Evolutionary conservation across 2,888 invertebrate genomes (phyloP), one percentile per base, ranked within the genome.

Genomic region (Nephrocerus scutellatus): DNA sequence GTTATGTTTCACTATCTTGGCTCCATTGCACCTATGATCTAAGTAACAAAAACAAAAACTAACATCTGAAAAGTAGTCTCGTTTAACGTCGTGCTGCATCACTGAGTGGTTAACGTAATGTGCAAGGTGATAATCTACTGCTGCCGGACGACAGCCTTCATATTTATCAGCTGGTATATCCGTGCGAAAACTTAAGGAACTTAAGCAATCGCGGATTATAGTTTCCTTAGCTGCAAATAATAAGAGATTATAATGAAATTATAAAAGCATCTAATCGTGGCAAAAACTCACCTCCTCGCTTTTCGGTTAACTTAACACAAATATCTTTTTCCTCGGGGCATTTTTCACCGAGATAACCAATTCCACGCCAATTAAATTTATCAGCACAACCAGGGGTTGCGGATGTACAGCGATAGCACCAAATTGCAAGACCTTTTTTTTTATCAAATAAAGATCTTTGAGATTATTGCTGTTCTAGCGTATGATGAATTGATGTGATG

Each of bases 121-220:
- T 1, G 80, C 89, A 43, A 91, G 66, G 51, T 79, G 81, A 2
- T 82, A 74, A 66, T 91, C 88, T 52, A 75, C 75, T 1, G 87
- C 82, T 16, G 88, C 84, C 7, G 80, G 74, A 38, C 90, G 74
- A 56, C 91, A 92, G 0, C 92, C 92, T 69, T 92, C 91, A 61
- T 91, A 92, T 43, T 82, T 84, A 62, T 92, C 91, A 0, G 90
- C 87, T 6, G 91, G 91, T 52, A 92, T 84, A 56, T 92, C 92
- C 4, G 82, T 85, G 36, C 91, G 74, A 51, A 85, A 77, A 23
- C 76, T 80, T 41, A 91, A 70, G 24, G 82, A 77, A 59, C 90
- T 91, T 28, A 91, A 66, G 60, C 92, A 92, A 51, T 88, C 85
- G 52, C 92, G 73, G 1, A 86, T 91, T 30, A 91, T 84, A 0